A percentile compares a stretch with the other conserved stretches of the same genome.
Evolutionary conservation across 2,113 vertebrate species (phyloP).

Genomic region (Gallinago jamesoni): DNA sequence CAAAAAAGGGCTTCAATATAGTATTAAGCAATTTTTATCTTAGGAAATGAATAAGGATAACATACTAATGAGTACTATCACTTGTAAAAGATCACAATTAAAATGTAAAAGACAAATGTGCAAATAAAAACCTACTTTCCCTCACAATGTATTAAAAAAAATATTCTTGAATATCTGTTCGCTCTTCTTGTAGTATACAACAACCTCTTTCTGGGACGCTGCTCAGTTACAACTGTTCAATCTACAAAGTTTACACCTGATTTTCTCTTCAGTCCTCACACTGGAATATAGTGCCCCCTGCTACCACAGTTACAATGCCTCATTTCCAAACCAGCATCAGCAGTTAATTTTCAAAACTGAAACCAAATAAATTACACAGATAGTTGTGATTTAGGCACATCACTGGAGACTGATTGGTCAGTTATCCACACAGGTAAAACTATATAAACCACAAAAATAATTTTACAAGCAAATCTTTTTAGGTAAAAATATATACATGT

Average conservation of each 20-base stretch:
- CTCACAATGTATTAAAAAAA: background rate
- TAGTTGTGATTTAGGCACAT: background rate
- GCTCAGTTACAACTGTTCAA: background rate
- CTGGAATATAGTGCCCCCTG: background rate
- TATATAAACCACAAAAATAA: background rate
- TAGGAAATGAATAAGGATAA: background rate
- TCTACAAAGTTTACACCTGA: background rate
- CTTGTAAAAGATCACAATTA: background rate
- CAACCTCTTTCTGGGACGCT: background rate
- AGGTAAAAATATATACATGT: accelerated
- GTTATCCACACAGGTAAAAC: background rate
- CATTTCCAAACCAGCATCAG: background rate
- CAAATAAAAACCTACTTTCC: background rate
- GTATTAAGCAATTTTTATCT: background rate
- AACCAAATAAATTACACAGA: background rate
- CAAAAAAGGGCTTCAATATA: background rate
- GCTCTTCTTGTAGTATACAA: background rate
- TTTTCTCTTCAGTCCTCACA: background rate
- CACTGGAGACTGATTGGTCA: background rate
- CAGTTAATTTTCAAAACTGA: background rate
- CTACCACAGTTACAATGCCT: background rate
- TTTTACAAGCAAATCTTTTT: background rate
- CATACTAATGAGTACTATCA: background rate
- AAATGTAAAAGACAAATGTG: background rate
- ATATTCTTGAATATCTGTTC: background rate